A percentile compares a stretch with the other conserved stretches of the same genome.
phyloP scores from a whole-genome alignment of 2,888 invertebrate species.

The Ypsolopha sequella region DNA sequence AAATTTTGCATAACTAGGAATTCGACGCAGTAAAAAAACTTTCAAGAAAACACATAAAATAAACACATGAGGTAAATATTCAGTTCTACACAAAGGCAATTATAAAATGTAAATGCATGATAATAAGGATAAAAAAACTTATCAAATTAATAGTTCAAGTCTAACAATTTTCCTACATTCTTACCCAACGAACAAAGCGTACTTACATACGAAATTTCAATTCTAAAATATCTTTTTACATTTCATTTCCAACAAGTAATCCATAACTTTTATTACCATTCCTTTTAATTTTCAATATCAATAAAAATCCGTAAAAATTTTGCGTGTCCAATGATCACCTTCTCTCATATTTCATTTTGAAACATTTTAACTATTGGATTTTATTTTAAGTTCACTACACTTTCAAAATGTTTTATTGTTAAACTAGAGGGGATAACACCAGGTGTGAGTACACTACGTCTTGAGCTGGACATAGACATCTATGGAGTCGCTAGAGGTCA shows the following conservation, averaged over 20 bases:
- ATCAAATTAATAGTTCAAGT: conserved; percentile 31
- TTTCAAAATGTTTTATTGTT: conserved; percentile 26
- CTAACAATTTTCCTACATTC: conserved; percentile 52
- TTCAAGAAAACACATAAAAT: conserved; percentile 1
- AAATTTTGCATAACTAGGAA: conserved; percentile 7
- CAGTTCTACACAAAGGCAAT: conserved; percentile 4
- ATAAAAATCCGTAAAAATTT: conserved; percentile 48
- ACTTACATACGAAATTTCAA: conserved; percentile 37
- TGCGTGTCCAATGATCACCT: conserved; percentile 51
- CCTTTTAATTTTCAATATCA: conserved; percentile 28
- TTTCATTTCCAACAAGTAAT: conserved; percentile 54
- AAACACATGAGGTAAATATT: conserved; percentile 5
- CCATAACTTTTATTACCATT: conserved; percentile 40
- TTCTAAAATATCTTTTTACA: conserved; percentile 42
- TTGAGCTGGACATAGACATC: conserved; percentile 27
- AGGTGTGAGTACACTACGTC: conserved; percentile 26
- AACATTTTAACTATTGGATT: conserved; percentile 18
- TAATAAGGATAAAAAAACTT: conserved; percentile 4
- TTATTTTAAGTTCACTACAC: conserved; percentile 29
- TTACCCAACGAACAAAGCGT: conserved; percentile 50
- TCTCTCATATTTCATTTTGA: conserved; percentile 52
- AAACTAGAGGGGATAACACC: conserved; percentile 28
- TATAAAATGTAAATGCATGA: conserved; percentile 15
- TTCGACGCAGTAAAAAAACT: not conserved
- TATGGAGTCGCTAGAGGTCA: conserved; percentile 25